phyloP scores from a whole-genome alignment of 2,113 vertebrate genomes.

The Struthio camelus region DNA sequence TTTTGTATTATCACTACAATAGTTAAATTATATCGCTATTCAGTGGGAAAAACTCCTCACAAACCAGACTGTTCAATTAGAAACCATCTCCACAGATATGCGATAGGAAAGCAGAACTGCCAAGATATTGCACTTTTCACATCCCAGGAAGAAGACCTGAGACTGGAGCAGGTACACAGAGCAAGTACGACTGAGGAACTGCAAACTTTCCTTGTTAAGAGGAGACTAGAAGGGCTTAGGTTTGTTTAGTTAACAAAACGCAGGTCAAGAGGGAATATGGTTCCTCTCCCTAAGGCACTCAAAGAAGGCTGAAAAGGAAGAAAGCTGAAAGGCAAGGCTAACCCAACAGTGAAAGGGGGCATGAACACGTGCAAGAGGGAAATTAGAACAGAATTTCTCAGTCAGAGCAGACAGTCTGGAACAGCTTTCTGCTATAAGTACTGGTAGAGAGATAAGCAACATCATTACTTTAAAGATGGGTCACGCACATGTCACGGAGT shows the following conservation, averaged over 20 bases:
- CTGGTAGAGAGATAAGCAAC: not conserved
- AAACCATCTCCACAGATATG: not conserved
- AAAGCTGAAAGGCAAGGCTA: not conserved
- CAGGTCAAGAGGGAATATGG: not conserved
- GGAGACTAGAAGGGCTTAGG: not conserved
- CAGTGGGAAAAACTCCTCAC: not conserved
- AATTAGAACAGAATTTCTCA: not conserved
- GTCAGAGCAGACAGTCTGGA: not conserved
- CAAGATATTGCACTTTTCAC: too few species aligned
- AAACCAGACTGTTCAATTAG: not conserved
- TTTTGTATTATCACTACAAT: not conserved
- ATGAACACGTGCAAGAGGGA: not conserved
- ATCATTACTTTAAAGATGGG: not conserved
- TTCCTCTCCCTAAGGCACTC: not conserved
- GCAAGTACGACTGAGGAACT: not conserved
- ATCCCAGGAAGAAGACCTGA: not conserved
- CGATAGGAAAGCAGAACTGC: not conserved
- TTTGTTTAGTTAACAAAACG: conserved; percentile 15
- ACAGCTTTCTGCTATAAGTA: not conserved
- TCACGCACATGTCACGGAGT: not conserved
- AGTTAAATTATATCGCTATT: not conserved
- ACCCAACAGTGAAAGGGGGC: not conserved
- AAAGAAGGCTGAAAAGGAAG: not conserved
- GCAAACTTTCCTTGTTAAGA: not conserved
- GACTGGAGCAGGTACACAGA: not conserved